Conservation (phyloP, 2,797 vertebrate genomes). For the Hemibagrus guttatus region DNA sequence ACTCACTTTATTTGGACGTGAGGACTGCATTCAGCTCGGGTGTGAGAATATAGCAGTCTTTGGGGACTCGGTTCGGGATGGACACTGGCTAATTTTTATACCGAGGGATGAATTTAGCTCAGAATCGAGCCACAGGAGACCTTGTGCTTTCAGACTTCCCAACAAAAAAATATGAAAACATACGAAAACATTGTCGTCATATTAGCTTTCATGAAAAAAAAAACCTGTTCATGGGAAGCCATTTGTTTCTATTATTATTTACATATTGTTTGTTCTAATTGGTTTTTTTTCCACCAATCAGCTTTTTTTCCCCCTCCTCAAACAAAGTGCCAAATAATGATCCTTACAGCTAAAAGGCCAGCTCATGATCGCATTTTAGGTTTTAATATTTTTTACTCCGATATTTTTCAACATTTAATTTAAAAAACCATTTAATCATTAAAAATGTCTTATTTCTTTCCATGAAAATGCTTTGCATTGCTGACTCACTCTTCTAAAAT, state of each 20-base stretch:
- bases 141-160: not conserved
- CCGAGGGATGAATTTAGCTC: slow-evolving; percentile 1
- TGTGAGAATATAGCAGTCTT: not conserved
- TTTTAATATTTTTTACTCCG: not conserved
- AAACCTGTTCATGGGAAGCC: not conserved
- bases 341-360: not conserved
- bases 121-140: not conserved
- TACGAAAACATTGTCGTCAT: too few species aligned
- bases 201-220: not conserved
- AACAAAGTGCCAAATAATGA: not conserved
- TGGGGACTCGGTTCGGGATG: not conserved
- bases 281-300: not conserved
- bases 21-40: not conserved
- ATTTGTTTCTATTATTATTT: not conserved
- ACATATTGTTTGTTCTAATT: not conserved
- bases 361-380: not conserved
- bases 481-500: not conserved
- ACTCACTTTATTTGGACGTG: not conserved
- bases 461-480: not conserved
- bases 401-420: not conserved
- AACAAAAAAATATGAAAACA: not conserved
- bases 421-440: not conserved
- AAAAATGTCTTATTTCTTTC: not conserved
- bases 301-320: not conserved
- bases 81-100: slow-evolving; percentile 14